phyloP scores from a whole-genome alignment of 2,113 vertebrate genomes.

The Arizona elegans region DNA sequence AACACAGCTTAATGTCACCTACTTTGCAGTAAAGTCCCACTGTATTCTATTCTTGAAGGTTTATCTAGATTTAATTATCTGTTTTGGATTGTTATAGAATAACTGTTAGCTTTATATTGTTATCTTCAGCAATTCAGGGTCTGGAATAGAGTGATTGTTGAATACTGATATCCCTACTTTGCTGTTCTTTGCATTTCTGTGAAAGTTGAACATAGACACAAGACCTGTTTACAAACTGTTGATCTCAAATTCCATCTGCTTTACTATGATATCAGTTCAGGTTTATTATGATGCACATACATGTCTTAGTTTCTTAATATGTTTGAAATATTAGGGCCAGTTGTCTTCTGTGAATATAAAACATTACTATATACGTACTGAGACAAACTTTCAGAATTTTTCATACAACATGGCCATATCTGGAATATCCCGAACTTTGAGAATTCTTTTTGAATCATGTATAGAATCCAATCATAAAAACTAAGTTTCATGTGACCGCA shows the following conservation, averaged over 20 bases:
- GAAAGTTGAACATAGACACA: background rate
- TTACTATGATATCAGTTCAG: background rate
- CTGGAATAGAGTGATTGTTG: background rate
- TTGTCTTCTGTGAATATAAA: background rate
- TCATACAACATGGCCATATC: background rate
- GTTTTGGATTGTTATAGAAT: background rate
- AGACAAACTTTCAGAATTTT: background rate
- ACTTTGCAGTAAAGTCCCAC: background rate
- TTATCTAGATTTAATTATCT: background rate
- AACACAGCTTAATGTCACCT: background rate
- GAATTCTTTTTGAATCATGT: background rate
- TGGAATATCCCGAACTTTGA: background rate
- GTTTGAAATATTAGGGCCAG: background rate
- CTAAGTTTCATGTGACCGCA: background rate
- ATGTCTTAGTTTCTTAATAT: background rate
- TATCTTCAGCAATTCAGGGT: background rate
- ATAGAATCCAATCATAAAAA: background rate
- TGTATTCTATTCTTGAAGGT: background rate
- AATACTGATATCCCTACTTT: background rate
- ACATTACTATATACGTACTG: background rate
- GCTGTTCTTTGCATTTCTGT: background rate
- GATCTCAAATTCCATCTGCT: background rate
- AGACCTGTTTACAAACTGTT: background rate
- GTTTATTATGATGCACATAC: background rate
- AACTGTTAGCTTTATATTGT: background rate